Conservation (phyloP, 2,888 invertebrate genomes). For the Carcina quercana region DNA sequence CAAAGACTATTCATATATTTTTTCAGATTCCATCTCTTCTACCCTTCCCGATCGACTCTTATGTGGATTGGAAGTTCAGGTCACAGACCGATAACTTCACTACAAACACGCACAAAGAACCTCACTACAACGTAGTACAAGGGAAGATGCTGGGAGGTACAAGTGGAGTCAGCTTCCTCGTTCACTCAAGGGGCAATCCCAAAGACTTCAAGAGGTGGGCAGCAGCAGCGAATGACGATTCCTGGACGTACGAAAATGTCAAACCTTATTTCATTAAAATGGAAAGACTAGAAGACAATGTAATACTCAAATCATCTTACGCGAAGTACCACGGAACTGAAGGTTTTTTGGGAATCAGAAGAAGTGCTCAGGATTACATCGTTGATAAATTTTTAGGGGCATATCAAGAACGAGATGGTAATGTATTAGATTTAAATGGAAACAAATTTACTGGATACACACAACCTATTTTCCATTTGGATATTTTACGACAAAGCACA, state of each 20-base stretch:
- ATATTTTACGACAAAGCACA: conserved; percentile 58
- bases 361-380: conserved; percentile 38
- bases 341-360: conserved; percentile 31
- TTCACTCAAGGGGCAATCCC: conserved; percentile 75
- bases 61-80: conserved; percentile 77
- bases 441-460: conserved; percentile 35
- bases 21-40: conserved; percentile 54
- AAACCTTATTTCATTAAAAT: conserved; percentile 39
- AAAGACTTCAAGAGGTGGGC: conserved; percentile 77
- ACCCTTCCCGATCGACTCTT: conserved; percentile 44
- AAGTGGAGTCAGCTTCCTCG: conserved; percentile 76
- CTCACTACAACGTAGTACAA: conserved; percentile 53
- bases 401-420: conserved; percentile 31
- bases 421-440: conserved; percentile 32
- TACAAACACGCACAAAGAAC: conserved; percentile 18
- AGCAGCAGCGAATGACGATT: conserved; percentile 67
- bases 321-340: conserved; percentile 34
- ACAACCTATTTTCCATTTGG: conserved; percentile 27
- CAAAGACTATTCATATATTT: too few species aligned
- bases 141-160: conserved; percentile 77
- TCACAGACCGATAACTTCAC: conserved; percentile 21
- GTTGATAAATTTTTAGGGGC: conserved; percentile 39
- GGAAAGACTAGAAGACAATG: conserved; percentile 24
- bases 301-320: conserved; percentile 28
- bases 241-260: conserved; percentile 39